phyloP scores from a whole-genome alignment of 53 echinoderm and acorn worm species.

The Holothuria leucospilota region DNA sequence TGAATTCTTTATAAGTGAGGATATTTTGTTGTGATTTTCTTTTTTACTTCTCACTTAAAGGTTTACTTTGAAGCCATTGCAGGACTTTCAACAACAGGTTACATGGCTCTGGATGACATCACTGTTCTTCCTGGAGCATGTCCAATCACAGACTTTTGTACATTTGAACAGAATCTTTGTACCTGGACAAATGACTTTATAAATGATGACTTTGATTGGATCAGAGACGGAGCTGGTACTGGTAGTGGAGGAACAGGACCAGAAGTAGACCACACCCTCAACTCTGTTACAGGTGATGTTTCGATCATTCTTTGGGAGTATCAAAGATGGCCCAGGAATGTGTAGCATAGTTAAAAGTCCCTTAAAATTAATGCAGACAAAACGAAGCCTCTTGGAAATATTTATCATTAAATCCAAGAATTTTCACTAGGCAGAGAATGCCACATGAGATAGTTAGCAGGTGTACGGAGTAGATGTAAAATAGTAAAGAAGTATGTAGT shows the following conservation, averaged over 20 bases:
- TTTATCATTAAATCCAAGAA: too few relatives aligned
- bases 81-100: constrained; percentile 54
- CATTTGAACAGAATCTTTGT: constrained; percentile 81
- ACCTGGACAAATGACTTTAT: constrained; percentile 83
- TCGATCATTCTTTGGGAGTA: too few relatives aligned
- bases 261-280: constrained; percentile 80
- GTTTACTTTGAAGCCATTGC: constrained; percentile 73
- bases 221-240: constrained; percentile 75
- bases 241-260: constrained; percentile 86
- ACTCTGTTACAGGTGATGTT: constrained; percentile 68
- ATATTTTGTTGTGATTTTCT: too few relatives aligned
- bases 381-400: too few relatives aligned
- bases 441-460: too few relatives aligned
- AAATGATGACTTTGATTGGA: constrained; percentile 94
- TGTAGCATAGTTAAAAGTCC: too few relatives aligned
- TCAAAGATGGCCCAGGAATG: too few relatives aligned
- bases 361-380: too few relatives aligned
- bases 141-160: constrained; percentile 76
- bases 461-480: too few relatives aligned
- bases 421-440: too few relatives aligned
- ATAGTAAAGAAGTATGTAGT: too few relatives aligned
- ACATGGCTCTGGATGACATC: constrained; percentile 88
- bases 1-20: too few relatives aligned
- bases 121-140: constrained; percentile 63
- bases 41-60: constrained; percentile 24